Percentiles rank a stretch among this genome's conserved stretches.
These are phyloP conservation scores for Nephrocerus scutellatus DNA, from an alignment of 2,888 invertebrate species.

Conservation along the genomic window DNA sequence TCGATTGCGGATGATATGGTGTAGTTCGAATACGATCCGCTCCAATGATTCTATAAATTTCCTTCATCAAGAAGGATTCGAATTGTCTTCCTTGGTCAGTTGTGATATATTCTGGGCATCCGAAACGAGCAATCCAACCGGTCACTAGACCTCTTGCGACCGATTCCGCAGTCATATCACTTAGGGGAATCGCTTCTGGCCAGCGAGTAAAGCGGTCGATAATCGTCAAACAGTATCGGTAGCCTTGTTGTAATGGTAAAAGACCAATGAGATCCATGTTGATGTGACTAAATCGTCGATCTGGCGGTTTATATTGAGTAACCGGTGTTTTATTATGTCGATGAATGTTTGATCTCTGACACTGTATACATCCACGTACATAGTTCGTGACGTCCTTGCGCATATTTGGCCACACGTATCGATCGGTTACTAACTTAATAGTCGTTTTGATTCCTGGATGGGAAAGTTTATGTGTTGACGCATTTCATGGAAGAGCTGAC, in stretches of 20 bases:
- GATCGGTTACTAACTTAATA: too few relatives aligned
- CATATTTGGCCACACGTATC: too few relatives aligned
- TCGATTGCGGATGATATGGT: conserved; percentile 14
- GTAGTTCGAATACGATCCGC: conserved; percentile 6
- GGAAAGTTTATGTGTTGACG: too few relatives aligned
- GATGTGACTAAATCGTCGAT: too few relatives aligned
- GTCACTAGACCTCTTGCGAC: conserved; percentile 2
- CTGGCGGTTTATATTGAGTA: too few relatives aligned
- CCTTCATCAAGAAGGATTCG: conserved; percentile 9
- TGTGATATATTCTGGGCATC: conserved; percentile 13
- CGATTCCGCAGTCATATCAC: background rate
- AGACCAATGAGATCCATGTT: conserved; percentile 7
- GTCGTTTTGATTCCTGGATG: too few relatives aligned
- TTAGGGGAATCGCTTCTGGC: conserved; percentile 5
- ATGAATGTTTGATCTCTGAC: too few relatives aligned
- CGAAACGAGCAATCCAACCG: conserved; percentile 17
- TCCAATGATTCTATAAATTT: conserved; percentile 6
- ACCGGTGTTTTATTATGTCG: too few relatives aligned
- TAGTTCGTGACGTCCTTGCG: too few relatives aligned
- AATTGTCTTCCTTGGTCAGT: conserved; percentile 19
- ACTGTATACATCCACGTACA: too few relatives aligned
- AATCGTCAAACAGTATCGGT: conserved; percentile 6
- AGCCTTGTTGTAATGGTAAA: background rate
- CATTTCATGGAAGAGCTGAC: too few relatives aligned
- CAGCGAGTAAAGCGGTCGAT: conserved; percentile 9